Evolutionary conservation across 2,797 vertebrate genomes (phyloP), one percentile per base, ranked within the genome.

Genomic region (Antrozous pallidus): DNA sequence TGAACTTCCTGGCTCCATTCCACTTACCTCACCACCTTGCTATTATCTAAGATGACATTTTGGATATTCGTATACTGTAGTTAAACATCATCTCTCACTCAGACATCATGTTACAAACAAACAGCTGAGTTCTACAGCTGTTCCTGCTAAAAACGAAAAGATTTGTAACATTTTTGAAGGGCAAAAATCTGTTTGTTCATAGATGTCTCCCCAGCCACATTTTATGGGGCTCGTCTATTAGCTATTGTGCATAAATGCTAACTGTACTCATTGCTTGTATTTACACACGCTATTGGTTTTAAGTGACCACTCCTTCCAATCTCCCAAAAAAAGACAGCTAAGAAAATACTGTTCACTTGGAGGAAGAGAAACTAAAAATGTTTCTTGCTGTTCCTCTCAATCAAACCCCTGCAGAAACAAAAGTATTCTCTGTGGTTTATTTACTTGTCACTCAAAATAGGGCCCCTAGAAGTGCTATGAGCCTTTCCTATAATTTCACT

Each of bases 291-390:
- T 58, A 45, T 1, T 77, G 91, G 85, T 85, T 94, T 95, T 94
- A 93, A 96, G 91, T 51, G 94, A 87, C 92, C 81, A 86, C 89
- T 90, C 75, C 47, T 94, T 95, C 91, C 95, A 61, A 69, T 56
- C 65, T 94, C 96, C 94, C 85, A 82, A 93, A 97, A 93, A 93
- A 90, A 92, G 61, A 92, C 51, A 90, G 65, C 91, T 74, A 94
- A 95, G 78, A 95, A 97, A 97, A 94, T 74, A 90, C 75, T 42
- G 63, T 73, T 90, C 10, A 7, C 71, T 80, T 73, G 90, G 90
- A 95, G 96, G 95, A 97, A 97, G 95, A 97, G 95, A 96, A 97
- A 97, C 95, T 86, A 91, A 96, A 92, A 14, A 93, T 70, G 74
- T 97, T 93, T 87, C 16, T 65, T 78, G 61, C 70, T 95, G 94